phyloP scores from a whole-genome alignment of 2,113 vertebrate species.

The Scatophagus argus region DNA sequence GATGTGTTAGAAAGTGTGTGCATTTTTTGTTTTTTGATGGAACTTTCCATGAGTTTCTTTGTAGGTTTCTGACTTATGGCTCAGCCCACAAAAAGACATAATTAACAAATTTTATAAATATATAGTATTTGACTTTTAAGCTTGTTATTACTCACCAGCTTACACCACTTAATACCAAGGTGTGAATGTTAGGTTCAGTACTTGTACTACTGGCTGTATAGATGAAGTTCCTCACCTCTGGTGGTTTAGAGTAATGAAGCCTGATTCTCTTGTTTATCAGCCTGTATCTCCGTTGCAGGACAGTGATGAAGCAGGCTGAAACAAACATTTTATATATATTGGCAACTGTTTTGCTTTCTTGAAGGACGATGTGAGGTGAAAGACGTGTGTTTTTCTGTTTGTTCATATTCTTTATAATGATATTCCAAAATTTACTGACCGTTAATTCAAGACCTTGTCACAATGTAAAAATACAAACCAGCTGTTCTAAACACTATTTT shows the following conservation, averaged over 20 bases:
- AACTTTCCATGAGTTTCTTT: neutral
- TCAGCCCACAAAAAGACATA: neutral
- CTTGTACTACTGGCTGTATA: too few relatives aligned
- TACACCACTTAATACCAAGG: neutral
- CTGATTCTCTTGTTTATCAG: slow-evolving; percentile 2
- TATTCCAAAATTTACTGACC: neutral
- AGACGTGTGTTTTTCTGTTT: neutral
- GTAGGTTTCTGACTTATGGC: neutral
- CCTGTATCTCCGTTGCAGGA: neutral
- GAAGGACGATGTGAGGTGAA: neutral
- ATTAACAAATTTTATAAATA: neutral
- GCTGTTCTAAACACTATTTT: slow-evolving; percentile 80
- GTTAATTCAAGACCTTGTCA: neutral
- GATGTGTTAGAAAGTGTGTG: neutral
- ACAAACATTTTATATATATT: neutral
- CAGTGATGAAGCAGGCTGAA: neutral
- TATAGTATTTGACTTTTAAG: neutral
- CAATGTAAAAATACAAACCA: slow-evolving; percentile 74
- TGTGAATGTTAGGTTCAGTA: neutral
- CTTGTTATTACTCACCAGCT: neutral
- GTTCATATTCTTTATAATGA: neutral
- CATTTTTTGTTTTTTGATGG: too few relatives aligned
- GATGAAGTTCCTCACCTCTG: neutral
- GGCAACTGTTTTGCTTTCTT: neutral
- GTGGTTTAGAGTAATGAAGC: neutral